phyloP scores from a whole-genome alignment of 1,140 invertebrate species.

The Ptiloglossa arizonensis region DNA sequence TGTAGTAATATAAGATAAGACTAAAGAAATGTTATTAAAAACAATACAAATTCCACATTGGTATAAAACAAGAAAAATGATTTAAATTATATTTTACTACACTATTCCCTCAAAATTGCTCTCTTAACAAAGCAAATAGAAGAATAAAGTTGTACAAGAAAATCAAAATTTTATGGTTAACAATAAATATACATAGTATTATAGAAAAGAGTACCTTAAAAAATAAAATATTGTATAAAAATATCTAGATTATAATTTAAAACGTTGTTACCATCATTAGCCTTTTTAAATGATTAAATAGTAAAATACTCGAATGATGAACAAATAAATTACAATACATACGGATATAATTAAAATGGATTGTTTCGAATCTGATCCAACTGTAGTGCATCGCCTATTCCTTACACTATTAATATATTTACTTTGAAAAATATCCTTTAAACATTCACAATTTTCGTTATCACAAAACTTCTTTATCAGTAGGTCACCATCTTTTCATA shows the following conservation, averaged over 20 bases:
- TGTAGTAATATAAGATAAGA: background rate
- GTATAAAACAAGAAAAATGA: background rate
- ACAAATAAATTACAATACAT: constrained; percentile 21
- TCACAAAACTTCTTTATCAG: constrained; percentile 68
- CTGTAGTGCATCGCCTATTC: constrained; percentile 16
- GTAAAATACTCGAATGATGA: background rate
- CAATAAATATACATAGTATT: background rate
- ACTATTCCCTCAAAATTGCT: background rate
- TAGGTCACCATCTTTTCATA: constrained; percentile 70
- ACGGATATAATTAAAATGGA: constrained; percentile 13
- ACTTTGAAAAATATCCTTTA: constrained; percentile 9
- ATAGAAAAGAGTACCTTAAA: background rate
- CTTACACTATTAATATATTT: constrained; percentile 20
- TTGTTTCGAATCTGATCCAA: constrained; percentile 17
- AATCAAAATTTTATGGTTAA: constrained; percentile 5
- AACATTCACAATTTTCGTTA: constrained; percentile 63
- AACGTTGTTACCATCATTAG: constrained; percentile 9
- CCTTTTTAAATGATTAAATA: constrained; percentile 10
- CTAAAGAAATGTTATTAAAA: background rate
- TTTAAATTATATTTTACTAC: background rate
- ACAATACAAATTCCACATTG: background rate
- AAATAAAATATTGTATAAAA: background rate
- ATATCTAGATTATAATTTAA: background rate
- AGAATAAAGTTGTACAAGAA: background rate
- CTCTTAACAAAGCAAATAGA: constrained; percentile 1